These are phyloP conservation scores for Hemithea aestivaria DNA, from an alignment of 2,888 invertebrate genomes.

Conservation along the genomic window DNA sequence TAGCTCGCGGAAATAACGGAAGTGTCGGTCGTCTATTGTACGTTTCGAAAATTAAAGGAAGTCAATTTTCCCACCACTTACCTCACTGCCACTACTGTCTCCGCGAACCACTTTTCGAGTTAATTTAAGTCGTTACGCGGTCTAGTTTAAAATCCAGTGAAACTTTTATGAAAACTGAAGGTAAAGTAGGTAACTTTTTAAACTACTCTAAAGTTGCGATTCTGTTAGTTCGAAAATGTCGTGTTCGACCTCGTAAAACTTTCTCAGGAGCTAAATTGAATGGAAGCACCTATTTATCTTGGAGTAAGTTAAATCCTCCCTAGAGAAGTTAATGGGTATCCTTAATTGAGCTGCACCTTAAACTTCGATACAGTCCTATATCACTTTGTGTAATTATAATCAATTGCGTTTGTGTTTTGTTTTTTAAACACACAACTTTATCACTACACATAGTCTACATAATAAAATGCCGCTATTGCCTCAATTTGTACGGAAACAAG, in stretches of 20 bases:
- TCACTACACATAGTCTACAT: too few species aligned
- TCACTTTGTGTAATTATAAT: too few species aligned
- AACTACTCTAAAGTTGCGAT: constrained; percentile 23
- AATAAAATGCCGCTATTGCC: too few species aligned
- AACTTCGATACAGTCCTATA: too few species aligned
- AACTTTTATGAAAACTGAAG: constrained; percentile 38
- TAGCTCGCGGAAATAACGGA: constrained; percentile 56
- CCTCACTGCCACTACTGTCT: constrained; percentile 31
- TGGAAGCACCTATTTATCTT: constrained; percentile 14
- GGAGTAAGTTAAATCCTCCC: constrained; percentile 14
- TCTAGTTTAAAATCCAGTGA: constrained; percentile 25
- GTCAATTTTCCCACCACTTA: constrained; percentile 52
- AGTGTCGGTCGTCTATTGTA: constrained; percentile 45
- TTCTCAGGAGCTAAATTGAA: constrained; percentile 15
- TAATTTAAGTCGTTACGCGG: constrained; percentile 43
- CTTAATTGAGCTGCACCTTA: neutral
- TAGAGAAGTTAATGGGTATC: constrained; percentile 5
- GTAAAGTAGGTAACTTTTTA: constrained; percentile 19
- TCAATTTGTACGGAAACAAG: too few species aligned
- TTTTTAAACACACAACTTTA: too few species aligned
- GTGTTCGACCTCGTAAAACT: constrained; percentile 11
- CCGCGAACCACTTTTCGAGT: constrained; percentile 34
- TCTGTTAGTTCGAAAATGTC: constrained; percentile 20
- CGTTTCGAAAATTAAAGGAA: constrained; percentile 52
- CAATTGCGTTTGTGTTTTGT: too few species aligned